phyloP scores from a whole-genome alignment of 1,140 invertebrate genomes.

The Scylla paramamosain region DNA sequence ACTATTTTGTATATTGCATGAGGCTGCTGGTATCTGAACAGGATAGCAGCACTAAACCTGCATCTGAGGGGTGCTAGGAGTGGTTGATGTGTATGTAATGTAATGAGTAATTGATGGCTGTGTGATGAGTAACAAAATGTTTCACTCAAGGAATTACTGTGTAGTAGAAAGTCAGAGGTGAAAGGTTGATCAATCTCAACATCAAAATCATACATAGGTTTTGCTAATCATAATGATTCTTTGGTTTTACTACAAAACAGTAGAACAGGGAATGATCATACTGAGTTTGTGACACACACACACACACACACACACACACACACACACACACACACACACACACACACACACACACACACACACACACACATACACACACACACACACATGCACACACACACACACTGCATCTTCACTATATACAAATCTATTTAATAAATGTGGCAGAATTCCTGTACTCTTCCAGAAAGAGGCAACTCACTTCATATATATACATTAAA shows the following conservation, averaged over 20 bases:
- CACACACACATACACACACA: too few species aligned
- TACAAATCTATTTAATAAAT: constrained; percentile 31
- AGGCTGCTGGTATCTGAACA: too few species aligned
- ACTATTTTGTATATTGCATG: too few species aligned
- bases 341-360: too few species aligned
- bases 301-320: not conserved
- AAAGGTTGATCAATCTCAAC: too few species aligned
- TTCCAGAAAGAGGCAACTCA: constrained; percentile 49
- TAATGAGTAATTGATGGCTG: not conserved
- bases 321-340: too few species aligned
- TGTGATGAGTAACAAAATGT: not conserved
- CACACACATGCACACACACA: constrained; percentile 15
- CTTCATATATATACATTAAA: constrained; percentile 62
- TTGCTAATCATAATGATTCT: not conserved
- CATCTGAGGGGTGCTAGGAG: too few species aligned
- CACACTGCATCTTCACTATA: not conserved
- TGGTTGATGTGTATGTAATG: too few species aligned
- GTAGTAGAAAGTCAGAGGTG: not conserved
- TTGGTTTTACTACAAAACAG: not conserved
- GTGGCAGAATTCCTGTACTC: constrained; percentile 48
- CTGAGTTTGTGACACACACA: not conserved
- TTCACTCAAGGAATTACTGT: not conserved
- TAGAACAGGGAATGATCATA: not conserved
- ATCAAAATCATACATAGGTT: not conserved
- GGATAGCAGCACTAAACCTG: too few species aligned